Conservation (phyloP, 2,113 vertebrate species). For the Thinocorus orbignyianus region DNA sequence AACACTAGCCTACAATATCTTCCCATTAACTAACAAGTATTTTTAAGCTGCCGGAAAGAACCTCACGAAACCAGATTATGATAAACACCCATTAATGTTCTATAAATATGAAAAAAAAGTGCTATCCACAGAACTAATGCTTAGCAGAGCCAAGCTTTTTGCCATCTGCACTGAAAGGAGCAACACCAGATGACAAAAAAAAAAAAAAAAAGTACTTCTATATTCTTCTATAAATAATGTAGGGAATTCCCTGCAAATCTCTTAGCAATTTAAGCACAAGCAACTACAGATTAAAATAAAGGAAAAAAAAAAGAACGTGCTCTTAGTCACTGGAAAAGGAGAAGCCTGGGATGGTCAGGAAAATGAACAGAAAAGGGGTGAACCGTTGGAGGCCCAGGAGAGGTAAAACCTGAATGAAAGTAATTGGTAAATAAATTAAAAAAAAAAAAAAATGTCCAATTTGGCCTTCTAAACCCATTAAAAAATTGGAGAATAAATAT, state of each 20-base stretch:
- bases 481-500: constrained; percentile 14
- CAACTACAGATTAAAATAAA: not conserved
- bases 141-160: not conserved
- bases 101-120: not conserved
- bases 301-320: not conserved
- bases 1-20: not conserved
- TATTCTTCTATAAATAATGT: constrained; percentile 8
- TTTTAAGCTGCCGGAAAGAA: not conserved
- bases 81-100: not conserved
- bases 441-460: not conserved
- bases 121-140: not conserved
- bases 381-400: not conserved
- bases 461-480: not conserved
- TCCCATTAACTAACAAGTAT: not conserved
- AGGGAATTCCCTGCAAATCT: not conserved
- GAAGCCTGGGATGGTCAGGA: not conserved
- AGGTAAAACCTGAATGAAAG: not conserved
- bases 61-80: not conserved
- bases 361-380: not conserved
- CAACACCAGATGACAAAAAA: not conserved
- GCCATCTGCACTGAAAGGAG: not conserved
- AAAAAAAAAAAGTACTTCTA: not conserved
- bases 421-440: not conserved
- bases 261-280: not conserved
- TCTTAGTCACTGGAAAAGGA: not conserved